phyloP scores from a whole-genome alignment of 2,888 invertebrate species.

The Cremastinae sp. region DNA sequence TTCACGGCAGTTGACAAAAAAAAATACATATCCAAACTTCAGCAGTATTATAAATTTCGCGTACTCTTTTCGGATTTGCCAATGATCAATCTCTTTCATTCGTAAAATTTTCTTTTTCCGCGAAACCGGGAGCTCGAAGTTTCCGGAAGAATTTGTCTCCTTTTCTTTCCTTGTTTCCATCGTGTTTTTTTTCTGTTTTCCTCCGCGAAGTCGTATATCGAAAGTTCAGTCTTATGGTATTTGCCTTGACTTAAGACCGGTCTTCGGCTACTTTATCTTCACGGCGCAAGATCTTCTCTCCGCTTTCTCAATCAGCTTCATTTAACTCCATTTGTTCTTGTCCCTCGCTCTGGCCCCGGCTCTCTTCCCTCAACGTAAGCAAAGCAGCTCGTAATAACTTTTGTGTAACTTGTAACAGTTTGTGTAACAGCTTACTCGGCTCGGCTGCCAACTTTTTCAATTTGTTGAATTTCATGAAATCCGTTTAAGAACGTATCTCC shows the following conservation, averaged over 20 bases:
- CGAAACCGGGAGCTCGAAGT: neutral
- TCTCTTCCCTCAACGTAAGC: neutral
- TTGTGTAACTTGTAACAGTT: conserved; percentile 32
- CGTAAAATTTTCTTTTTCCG: too few relatives aligned
- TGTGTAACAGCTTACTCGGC: conserved; percentile 15
- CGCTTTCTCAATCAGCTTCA: conserved; percentile 5
- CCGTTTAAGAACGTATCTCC: conserved; percentile 15
- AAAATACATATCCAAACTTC: too few relatives aligned
- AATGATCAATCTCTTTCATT: too few relatives aligned
- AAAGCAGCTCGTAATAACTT: conserved; percentile 25
- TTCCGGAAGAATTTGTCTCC: neutral
- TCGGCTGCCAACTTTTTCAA: conserved; percentile 19
- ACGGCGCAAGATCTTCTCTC: conserved; percentile 5
- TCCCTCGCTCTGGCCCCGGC: neutral
- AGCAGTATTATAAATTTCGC: too few relatives aligned
- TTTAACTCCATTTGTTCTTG: conserved; percentile 11
- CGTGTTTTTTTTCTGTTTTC: too few relatives aligned
- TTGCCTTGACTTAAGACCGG: neutral
- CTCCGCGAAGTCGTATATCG: too few relatives aligned
- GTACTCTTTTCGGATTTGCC: too few relatives aligned
- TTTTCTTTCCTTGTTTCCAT: neutral
- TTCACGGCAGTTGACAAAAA: too few relatives aligned
- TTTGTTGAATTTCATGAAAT: conserved; percentile 11
- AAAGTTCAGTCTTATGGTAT: neutral
- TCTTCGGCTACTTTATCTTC: neutral